Conservation (phyloP, 2,113 vertebrate genomes). For the Rynchops niger region DNA sequence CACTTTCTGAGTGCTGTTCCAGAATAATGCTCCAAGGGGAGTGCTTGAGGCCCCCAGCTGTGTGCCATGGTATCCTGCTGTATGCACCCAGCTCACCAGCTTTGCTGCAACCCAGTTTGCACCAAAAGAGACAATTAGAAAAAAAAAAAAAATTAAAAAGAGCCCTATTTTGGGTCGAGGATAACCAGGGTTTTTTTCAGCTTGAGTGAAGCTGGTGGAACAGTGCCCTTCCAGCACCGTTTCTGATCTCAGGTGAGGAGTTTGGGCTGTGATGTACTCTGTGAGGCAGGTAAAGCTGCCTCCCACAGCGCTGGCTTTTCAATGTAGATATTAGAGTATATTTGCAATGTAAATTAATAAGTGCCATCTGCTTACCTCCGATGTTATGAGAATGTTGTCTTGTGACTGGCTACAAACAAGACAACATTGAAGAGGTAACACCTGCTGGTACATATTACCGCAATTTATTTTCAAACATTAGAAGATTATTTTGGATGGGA, state of each 20-base stretch:
- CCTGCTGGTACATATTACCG: conserved; percentile 61
- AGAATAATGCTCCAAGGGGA: not conserved
- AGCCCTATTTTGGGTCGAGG: not conserved
- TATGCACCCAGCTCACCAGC: not conserved
- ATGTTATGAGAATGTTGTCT: conserved; percentile 62
- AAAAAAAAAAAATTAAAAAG: not conserved
- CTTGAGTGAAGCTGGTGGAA: not conserved
- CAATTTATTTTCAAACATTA: conserved; percentile 65
- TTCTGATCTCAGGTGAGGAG: not conserved
- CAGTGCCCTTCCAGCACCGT: not conserved
- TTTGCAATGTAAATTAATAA: conserved; percentile 62
- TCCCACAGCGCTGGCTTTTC: not conserved
- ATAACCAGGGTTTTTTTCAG: not conserved
- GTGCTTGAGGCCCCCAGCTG: not conserved
- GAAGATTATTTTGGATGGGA: not conserved
- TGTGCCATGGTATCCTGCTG: not conserved
- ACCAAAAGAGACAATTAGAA: not conserved
- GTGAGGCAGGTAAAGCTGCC: conserved; percentile 1
- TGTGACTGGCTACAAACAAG: conserved; percentile 57
- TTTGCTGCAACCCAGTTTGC: not conserved
- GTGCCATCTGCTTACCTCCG: conserved; percentile 67
- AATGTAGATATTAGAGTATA: not conserved
- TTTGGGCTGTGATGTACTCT: not conserved
- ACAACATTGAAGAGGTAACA: conserved; percentile 64
- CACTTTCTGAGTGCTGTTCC: not conserved